Evolutionary conservation across 2,888 invertebrate species (phyloP).

Genomic region (Acronicta leporina): DNA sequence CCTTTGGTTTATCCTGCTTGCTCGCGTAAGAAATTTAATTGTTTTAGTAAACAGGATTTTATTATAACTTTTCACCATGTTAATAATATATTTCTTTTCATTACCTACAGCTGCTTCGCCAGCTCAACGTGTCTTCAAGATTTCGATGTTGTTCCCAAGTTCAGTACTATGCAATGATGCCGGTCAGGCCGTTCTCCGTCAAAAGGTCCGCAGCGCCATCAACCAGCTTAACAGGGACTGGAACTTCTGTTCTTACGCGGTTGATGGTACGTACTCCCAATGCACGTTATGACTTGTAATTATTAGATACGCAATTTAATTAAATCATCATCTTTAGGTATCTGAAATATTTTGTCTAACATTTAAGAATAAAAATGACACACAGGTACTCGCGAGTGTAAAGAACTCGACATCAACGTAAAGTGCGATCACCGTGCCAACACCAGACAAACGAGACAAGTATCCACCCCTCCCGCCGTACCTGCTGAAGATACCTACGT

Average conservation of each 20-base stretch:
- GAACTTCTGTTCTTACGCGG: conserved; percentile 98
- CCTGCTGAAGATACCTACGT: conserved; percentile 95
- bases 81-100: conserved; percentile 25
- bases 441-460: conserved; percentile 91
- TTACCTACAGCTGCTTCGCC: conserved; percentile 92
- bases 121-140: conserved; percentile 98
- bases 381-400: conserved; percentile 94
- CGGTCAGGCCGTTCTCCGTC: conserved; percentile 96
- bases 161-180: conserved; percentile 99
- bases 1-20: conserved; percentile 97
- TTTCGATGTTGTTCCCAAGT: conserved; percentile 98
- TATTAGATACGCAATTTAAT: no score
- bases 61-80: not conserved
- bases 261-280: conserved; percentile 90
- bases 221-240: conserved; percentile 97
- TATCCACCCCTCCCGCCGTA: conserved; percentile 83
- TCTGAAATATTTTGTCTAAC: not conserved
- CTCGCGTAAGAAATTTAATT: conserved; percentile 91
- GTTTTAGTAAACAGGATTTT: not conserved
- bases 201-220: conserved; percentile 96
- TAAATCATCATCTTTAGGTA: no score
- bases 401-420: conserved; percentile 96
- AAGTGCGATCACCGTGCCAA: conserved; percentile 95
- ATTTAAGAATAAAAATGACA: not conserved
- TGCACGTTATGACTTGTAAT: not conserved